A percentile compares a stretch with the other conserved stretches of the same genome.
These are phyloP conservation scores for Falco concolor DNA, from an alignment of 2,797 vertebrate genomes.

Conservation along the genomic window DNA sequence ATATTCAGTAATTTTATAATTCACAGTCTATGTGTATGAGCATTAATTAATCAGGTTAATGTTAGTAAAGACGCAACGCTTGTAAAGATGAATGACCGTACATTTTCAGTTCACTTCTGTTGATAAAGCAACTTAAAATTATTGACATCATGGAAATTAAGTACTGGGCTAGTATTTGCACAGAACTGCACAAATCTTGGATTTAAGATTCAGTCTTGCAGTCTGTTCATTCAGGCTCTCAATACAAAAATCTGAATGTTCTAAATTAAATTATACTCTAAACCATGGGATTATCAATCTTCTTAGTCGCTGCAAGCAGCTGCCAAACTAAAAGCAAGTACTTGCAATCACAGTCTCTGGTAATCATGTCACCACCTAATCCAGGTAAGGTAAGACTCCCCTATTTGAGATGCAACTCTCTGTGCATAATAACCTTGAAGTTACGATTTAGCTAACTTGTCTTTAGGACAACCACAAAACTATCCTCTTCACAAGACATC, in stretches of 20 bases:
- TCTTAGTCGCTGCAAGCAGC: not conserved
- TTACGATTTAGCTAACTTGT: not conserved
- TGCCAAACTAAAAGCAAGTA: not conserved
- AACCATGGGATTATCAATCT: not conserved
- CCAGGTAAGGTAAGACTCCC: not conserved
- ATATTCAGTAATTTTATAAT: not conserved
- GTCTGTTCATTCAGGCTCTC: not conserved
- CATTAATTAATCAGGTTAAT: not conserved
- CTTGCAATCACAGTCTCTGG: not conserved
- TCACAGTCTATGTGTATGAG: not conserved
- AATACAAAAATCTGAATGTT: not conserved
- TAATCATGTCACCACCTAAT: not conserved
- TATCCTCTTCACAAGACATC: not conserved
- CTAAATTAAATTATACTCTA: not conserved
- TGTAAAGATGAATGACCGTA: not conserved
- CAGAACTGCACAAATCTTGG: not conserved
- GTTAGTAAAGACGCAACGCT: not conserved
- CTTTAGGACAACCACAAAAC: not conserved
- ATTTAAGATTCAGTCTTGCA: not conserved
- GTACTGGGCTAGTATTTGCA: not conserved
- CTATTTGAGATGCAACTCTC: not conserved
- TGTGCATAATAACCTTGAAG: accelerated
- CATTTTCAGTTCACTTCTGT: not conserved
- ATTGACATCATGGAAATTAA: not conserved
- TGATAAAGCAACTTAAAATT: not conserved